Evolutionary conservation across 2,113 vertebrate species (phyloP).

Genomic region (Rafetus swinhoei): DNA sequence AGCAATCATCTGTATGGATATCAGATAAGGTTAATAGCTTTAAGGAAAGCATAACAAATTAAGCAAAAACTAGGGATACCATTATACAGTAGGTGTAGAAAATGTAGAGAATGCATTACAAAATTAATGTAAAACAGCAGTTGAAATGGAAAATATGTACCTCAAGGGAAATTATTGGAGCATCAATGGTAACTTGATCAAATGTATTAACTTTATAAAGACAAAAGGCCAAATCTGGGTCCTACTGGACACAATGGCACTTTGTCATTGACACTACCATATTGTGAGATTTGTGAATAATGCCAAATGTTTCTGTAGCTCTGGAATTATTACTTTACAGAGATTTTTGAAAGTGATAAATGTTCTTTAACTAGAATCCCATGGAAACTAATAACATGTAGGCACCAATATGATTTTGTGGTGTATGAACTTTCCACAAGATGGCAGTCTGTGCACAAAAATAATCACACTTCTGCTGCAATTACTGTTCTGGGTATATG

Average conservation of each 20-base stretch:
- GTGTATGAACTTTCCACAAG: slow-evolving; percentile 68
- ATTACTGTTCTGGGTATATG: not conserved
- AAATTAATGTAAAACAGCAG: not conserved
- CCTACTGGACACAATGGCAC: not conserved
- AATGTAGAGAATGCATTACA: not conserved
- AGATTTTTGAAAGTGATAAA: not conserved
- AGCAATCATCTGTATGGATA: slow-evolving; percentile 50
- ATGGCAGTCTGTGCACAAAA: slow-evolving; percentile 71
- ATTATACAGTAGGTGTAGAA: not conserved
- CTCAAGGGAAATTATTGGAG: not conserved
- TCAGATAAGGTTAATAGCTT: slow-evolving; percentile 39
- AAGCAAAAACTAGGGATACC: not conserved
- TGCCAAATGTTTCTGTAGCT: not conserved
- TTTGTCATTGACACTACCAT: not conserved
- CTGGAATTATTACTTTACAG: not conserved
- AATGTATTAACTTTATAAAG: not conserved
- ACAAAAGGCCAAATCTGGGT: not conserved
- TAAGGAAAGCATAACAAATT: slow-evolving; percentile 34
- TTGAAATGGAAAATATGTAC: slow-evolving; percentile 8
- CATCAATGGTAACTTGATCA: not conserved
- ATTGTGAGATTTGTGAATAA: not conserved
- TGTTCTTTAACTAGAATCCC: not conserved
- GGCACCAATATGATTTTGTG: not conserved
- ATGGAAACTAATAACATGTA: accelerated
- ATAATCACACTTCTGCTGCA: accelerated